A percentile compares a stretch with the other conserved stretches of the same genome.
Evolutionary conservation across 2,113 vertebrate species (phyloP).

Genomic region (Theristicus caerulescens): DNA sequence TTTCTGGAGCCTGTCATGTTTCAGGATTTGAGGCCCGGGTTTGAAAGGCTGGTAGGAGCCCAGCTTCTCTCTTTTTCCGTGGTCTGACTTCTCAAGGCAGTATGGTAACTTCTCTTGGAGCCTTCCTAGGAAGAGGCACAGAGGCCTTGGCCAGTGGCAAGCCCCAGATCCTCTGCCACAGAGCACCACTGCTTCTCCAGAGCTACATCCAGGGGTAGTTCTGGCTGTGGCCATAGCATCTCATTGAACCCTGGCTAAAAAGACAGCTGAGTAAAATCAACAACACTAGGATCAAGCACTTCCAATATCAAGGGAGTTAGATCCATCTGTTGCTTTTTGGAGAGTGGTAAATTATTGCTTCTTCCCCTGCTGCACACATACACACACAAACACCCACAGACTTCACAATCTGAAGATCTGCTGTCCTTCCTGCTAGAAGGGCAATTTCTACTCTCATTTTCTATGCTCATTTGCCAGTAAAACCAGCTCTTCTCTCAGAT

Average conservation of each 20-base stretch:
- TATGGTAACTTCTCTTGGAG: neutral
- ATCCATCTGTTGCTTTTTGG: constrained; percentile 53
- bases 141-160: neutral
- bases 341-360: constrained; percentile 36
- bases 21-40: neutral
- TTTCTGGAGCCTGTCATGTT: neutral
- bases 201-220: neutral
- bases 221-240: neutral
- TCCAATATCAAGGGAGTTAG: neutral
- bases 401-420: constrained; percentile 59
- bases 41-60: neutral
- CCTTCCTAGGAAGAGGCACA: neutral
- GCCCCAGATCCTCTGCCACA: neutral
- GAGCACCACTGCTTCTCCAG: neutral
- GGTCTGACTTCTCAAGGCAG: neutral
- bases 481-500: constrained; percentile 6
- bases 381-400: constrained; percentile 66
- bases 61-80: neutral
- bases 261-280: neutral
- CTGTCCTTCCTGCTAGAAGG: constrained; percentile 45
- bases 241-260: neutral
- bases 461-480: constrained; percentile 60
- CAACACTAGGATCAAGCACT: neutral
- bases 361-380: constrained; percentile 24
- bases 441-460: constrained; percentile 36